Evolutionary conservation across 2,888 invertebrate genomes (phyloP).

Genomic region (Mimachlamys varia): DNA sequence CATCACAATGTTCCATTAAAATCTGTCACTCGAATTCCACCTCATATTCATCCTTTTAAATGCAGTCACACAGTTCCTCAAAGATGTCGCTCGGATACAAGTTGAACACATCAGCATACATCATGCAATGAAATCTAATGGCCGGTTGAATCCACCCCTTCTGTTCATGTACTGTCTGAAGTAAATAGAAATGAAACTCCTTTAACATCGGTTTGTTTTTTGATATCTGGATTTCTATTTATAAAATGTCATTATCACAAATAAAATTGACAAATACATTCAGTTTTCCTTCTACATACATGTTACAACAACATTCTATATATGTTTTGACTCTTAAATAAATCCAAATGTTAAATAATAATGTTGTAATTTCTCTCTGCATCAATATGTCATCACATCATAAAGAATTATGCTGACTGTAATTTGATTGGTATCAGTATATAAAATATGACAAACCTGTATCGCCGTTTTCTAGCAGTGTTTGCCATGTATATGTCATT

Average conservation of each 20-base stretch:
- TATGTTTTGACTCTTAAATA: no score
- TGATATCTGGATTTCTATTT: neutral
- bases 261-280: no score
- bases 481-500: constrained; percentile 97
- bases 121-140: constrained; percentile 95
- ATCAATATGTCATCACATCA: neutral
- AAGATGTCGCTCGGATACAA: neutral
- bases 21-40: neutral
- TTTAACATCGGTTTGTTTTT: neutral
- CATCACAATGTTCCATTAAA: neutral
- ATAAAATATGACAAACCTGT: constrained; percentile 83
- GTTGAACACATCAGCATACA: neutral
- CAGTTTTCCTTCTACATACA: no score
- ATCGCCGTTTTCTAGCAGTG: constrained; percentile 96
- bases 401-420: neutral
- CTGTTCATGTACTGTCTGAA: constrained; percentile 98
- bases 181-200: constrained; percentile 42
- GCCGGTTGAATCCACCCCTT: constrained; percentile 99
- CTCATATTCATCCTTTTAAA: neutral
- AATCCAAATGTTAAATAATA: no score
- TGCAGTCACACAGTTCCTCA: neutral
- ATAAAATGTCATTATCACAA: no score
- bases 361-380: no score
- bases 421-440: no score
- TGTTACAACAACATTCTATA: no score